Evolutionary conservation across 2,888 invertebrate species (phyloP).

Genomic region (Machimus atricapillus): DNA sequence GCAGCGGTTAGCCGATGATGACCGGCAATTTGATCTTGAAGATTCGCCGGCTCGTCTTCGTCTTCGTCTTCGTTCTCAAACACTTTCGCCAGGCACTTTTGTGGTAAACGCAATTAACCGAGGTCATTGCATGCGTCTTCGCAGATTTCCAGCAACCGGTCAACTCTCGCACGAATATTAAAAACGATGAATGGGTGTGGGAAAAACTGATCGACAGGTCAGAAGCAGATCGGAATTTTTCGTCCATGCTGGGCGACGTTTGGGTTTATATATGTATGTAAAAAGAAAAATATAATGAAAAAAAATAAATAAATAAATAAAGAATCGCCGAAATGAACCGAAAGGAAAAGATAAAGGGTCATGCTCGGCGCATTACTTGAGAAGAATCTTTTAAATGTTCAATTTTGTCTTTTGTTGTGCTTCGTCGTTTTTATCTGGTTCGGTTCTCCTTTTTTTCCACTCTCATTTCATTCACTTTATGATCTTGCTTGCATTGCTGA

Average conservation of each 20-base stretch:
- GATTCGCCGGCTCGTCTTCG: not conserved
- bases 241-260: not conserved
- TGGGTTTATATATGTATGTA: not conserved
- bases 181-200: constrained; percentile 29
- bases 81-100: constrained; percentile 18
- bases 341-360: constrained; percentile 34
- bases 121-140: constrained; percentile 13
- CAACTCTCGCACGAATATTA: constrained; percentile 23
- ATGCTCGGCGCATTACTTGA: constrained; percentile 18
- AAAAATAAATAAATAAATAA: not conserved
- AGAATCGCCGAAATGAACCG: constrained; percentile 18
- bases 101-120: constrained; percentile 18
- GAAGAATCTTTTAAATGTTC: constrained; percentile 32
- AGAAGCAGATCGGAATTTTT: constrained; percentile 28
- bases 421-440: not conserved
- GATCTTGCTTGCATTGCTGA: constrained; percentile 3
- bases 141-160: not conserved
- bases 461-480: constrained; percentile 29
- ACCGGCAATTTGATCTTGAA: constrained; percentile 28
- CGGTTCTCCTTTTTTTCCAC: not conserved
- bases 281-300: not conserved
- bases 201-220: constrained; percentile 40
- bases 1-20: not conserved
- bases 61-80: not conserved
- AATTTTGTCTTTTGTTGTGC: not conserved